Evolutionary conservation across 64 coral and sea anemone species (phyloP).

Genomic region (Dendronephthya gigantea): DNA sequence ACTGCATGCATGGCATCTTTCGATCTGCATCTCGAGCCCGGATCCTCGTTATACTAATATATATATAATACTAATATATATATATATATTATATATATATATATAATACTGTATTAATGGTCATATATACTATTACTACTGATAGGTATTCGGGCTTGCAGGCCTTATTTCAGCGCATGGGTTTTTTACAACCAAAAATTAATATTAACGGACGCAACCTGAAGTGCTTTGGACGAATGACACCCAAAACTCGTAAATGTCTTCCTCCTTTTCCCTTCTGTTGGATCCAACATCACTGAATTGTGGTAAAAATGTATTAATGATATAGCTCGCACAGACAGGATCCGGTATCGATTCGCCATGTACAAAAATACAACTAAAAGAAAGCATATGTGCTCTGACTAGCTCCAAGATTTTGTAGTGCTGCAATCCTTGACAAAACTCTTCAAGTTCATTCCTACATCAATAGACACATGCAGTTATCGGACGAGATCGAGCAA

Average conservation of each 20-base stretch:
- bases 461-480: not conserved
- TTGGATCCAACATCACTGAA: constrained; percentile 4
- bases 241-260: constrained; percentile 10
- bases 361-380: not conserved
- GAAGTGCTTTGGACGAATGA: constrained; percentile 3
- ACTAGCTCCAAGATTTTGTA: not conserved
- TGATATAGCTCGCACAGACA: not conserved
- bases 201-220: not conserved
- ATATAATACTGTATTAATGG: too few species aligned
- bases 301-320: constrained; percentile 11
- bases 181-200: not conserved
- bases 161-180: not conserved
- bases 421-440: not conserved
- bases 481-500: too few species aligned
- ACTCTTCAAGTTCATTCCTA: constrained; percentile 21
- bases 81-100: too few species aligned
- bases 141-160: not conserved
- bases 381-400: not conserved
- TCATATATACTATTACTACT: not conserved
- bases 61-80: too few species aligned
- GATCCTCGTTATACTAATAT: too few species aligned
- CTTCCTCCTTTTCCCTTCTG: constrained; percentile 19
- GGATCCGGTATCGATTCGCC: not conserved
- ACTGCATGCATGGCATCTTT: too few species aligned
- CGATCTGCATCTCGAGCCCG: too few species aligned